phyloP scores from a whole-genome alignment of 35 echinoderm and acorn worm genomes.

The Holothuria glaberrima region DNA sequence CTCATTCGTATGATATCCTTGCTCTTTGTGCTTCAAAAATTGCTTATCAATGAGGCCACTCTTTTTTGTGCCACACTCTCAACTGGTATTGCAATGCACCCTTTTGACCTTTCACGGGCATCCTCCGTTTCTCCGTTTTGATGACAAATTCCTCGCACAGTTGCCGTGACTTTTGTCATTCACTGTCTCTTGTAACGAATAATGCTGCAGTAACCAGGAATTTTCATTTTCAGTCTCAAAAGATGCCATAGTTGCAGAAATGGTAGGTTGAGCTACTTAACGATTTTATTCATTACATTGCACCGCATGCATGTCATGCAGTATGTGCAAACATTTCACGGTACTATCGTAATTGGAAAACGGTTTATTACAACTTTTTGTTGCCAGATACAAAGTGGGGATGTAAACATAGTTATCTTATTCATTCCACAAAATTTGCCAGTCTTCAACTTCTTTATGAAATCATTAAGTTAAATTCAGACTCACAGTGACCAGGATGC shows the following conservation, averaged over 20 bases:
- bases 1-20: too few relatives aligned
- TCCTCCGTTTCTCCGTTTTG: background rate
- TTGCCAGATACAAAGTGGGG: background rate
- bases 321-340: background rate
- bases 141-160: background rate
- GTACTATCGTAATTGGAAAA: background rate
- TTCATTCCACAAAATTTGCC: too few relatives aligned
- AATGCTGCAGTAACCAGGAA: too few relatives aligned
- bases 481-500: background rate
- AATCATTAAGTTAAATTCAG: background rate
- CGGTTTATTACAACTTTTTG: background rate
- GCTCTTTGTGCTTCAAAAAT: background rate
- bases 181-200: background rate
- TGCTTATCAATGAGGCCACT: background rate
- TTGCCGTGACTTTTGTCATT: background rate
- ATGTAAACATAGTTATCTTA: too few relatives aligned
- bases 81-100: background rate
- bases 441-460: background rate
- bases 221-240: background rate
- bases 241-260: background rate
- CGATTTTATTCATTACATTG: too few relatives aligned
- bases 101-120: background rate
- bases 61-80: background rate
- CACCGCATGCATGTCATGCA: too few relatives aligned
- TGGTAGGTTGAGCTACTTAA: background rate